Conservation (phyloP, 2,888 invertebrate genomes). For the Ceratothoa steindachneri region DNA sequence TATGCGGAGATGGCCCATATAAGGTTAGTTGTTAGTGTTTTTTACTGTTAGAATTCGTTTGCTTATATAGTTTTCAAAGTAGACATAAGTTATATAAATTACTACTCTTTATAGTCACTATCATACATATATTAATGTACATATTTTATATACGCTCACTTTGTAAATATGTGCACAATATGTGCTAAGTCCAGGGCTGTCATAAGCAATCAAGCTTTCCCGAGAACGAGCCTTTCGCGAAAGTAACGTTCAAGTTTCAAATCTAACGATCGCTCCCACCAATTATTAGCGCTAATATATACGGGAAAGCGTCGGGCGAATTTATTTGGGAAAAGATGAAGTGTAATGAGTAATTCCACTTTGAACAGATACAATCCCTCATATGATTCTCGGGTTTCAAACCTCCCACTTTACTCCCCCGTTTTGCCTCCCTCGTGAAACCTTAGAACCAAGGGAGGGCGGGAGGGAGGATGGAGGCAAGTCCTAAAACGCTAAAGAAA, state of each 20-base stretch:
- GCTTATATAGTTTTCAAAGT: too few relatives aligned
- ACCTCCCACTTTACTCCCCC: constrained; percentile 8
- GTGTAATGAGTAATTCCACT: background rate
- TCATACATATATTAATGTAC: background rate
- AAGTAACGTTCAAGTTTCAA: background rate
- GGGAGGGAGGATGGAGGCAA: too few relatives aligned
- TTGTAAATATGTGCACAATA: background rate
- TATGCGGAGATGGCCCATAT: too few relatives aligned
- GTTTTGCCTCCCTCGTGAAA: background rate
- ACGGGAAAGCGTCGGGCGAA: background rate
- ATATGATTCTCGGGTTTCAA: constrained; percentile 10
- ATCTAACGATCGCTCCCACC: background rate
- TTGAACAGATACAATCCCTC: constrained; percentile 12
- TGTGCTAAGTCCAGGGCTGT: constrained; percentile 5
- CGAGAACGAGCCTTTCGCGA: background rate
- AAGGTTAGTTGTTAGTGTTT: too few relatives aligned
- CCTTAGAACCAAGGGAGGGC: constrained; percentile 11
- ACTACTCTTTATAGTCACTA: too few relatives aligned
- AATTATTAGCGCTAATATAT: background rate
- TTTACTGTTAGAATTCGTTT: too few relatives aligned
- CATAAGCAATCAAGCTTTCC: constrained; percentile 12
- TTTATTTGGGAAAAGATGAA: background rate
- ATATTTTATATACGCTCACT: background rate
- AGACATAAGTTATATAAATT: too few relatives aligned
- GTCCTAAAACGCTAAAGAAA: background rate